Base-by-base conservation (phyloP, 37 sponge, comb jelly and placozoan genomes). In the Cliona cf. orientalis region DNA sequence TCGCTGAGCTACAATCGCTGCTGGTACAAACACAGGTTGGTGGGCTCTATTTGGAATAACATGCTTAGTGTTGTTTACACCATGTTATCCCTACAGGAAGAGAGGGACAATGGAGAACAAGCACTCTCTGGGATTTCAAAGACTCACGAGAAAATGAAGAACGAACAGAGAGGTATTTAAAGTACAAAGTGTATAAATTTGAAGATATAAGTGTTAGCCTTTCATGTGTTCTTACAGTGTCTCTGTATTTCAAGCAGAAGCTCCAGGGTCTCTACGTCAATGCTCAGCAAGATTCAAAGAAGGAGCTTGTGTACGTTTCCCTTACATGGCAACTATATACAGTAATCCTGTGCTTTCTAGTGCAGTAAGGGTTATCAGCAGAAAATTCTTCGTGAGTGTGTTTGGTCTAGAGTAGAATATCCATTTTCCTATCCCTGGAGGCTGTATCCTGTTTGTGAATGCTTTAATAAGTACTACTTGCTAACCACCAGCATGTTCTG, bases 251-350 rank as follows among this genome's bases (percentile, higher is more conserved):
- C 75, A 84, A 80, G 86, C 85, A 84, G 40, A 80, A 84, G 71
- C 69, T 84, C 0, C 81, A 72, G n/a, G 72, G 68, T 7, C 69
- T 83, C 56, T 93, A 93, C 44, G 53, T 80, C 9, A 85, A 76
- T 76, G 86, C 93, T 46, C 71, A 87, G 29, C 64, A 79, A 32
- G 87, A 87, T 22, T 87, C 94, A 7, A 94, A 94, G 76, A 78
- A 70, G 34, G 93, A 93, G 32, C 71, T 72, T 29, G 82, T 57
- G 93, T 93, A 56, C 67, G 86, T 72, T 0, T 14, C 2, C n/a
- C n/a, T n/a, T 75, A 4, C 40, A 3, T 36, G 53, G 5, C 59
- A 11, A 42, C 53, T 73, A 45, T 11, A 25, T 11, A 73, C 9
- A 73, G 74, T 36, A 74, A 49, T 19, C 55, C 55, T 19, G 55